These are phyloP conservation scores for Hydropsyche tenuis DNA, from an alignment of 1,140 invertebrate genomes.

Conservation along the genomic window DNA sequence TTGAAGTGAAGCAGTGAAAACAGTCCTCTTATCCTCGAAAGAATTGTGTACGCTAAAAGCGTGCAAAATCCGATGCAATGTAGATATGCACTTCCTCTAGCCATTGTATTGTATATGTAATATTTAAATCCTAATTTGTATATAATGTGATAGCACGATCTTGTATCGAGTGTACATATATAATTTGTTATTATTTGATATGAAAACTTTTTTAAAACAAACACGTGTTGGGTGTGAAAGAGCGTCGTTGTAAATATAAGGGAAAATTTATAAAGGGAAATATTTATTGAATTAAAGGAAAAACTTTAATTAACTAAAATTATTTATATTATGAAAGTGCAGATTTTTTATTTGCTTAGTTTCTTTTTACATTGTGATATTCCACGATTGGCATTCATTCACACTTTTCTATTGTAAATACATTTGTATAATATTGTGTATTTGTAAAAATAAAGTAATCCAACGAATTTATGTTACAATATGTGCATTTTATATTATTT, in stretches of 20 bases:
- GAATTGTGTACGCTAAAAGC: no score
- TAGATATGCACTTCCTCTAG: neutral
- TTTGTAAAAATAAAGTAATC: slow-evolving; percentile 23
- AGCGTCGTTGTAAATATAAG: slow-evolving; percentile 21
- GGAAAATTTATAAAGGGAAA: slow-evolving; percentile 3
- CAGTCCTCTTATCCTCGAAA: neutral
- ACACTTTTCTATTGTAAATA: slow-evolving; percentile 19
- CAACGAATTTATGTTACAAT: slow-evolving; percentile 8
- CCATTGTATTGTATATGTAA: slow-evolving; percentile 3
- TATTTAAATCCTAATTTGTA: slow-evolving; percentile 19
- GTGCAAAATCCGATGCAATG: neutral
- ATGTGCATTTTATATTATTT: slow-evolving; percentile 22
- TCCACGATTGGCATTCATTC: slow-evolving; percentile 9
- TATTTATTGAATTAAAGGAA: slow-evolving; percentile 12
- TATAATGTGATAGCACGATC: slow-evolving; percentile 7
- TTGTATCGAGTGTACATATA: slow-evolving; percentile 19
- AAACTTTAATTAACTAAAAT: neutral
- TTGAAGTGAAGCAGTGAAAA: neutral
- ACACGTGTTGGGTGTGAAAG: slow-evolving; percentile 2
- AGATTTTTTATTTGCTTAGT: neutral
- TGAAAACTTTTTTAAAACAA: neutral
- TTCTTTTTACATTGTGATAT: slow-evolving; percentile 16
- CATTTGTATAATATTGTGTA: slow-evolving; percentile 1
- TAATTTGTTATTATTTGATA: slow-evolving; percentile 19
- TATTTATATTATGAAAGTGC: slow-evolving; percentile 2